Evolutionary conservation across 30 jellyfish, hydroid and myxozoan species (phyloP).

Genomic region (Cassiopea andromeda): DNA sequence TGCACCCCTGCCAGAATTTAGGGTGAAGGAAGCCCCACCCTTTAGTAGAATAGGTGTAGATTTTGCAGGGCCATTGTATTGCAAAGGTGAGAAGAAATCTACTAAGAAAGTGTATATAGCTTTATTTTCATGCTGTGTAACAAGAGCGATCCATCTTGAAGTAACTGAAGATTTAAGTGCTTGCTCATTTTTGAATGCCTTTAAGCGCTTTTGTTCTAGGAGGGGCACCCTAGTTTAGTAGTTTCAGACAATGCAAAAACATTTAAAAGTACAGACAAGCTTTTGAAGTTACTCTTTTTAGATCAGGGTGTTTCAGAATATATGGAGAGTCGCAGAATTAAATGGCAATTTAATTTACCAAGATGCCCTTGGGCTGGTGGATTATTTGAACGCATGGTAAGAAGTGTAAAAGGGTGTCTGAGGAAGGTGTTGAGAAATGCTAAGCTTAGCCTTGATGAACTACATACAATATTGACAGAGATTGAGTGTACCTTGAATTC

Average conservation of each 20-base stretch:
- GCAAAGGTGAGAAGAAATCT: slow-evolving; percentile 9
- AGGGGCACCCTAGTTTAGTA: slow-evolving; percentile 36
- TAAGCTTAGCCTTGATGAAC: slow-evolving; percentile 21
- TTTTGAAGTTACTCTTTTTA: neutral
- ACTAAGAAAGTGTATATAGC: slow-evolving; percentile 31
- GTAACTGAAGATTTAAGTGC: slow-evolving; percentile 29
- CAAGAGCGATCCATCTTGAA: slow-evolving; percentile 63
- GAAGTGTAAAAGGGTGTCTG: slow-evolving; percentile 48
- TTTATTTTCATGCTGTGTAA: slow-evolving; percentile 50
- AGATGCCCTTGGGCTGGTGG: slow-evolving; percentile 63
- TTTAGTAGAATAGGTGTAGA: slow-evolving; percentile 34
- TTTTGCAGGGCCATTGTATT: slow-evolving; percentile 33
- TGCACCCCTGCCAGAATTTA: slow-evolving; percentile 32
- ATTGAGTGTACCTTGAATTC: slow-evolving; percentile 19
- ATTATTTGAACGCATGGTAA: slow-evolving; percentile 57
- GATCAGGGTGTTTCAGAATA: slow-evolving; percentile 2
- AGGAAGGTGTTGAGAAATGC: slow-evolving; percentile 28
- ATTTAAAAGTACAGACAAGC: slow-evolving; percentile 39
- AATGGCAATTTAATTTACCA: slow-evolving; percentile 47
- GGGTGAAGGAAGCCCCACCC: slow-evolving; percentile 42
- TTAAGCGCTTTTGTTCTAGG: slow-evolving; percentile 41
- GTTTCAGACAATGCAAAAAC: slow-evolving; percentile 74
- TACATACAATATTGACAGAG: slow-evolving; percentile 36
- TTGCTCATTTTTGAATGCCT: slow-evolving; percentile 12
- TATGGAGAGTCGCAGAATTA: slow-evolving; percentile 11